These are phyloP conservation scores for Pterostichus madidus DNA, from an alignment of 2,888 invertebrate species.

Conservation along the genomic window DNA sequence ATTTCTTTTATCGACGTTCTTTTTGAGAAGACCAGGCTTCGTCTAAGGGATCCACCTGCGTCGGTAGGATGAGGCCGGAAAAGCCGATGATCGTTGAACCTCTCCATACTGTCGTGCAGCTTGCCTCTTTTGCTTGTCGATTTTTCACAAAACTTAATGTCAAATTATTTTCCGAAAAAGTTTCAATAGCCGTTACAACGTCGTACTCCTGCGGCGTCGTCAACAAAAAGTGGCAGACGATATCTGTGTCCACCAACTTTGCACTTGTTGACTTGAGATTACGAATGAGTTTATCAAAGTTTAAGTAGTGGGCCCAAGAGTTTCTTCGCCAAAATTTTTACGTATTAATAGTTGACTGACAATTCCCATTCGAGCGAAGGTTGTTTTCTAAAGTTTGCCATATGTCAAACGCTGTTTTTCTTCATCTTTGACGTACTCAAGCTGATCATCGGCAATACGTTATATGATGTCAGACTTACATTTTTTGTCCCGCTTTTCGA, in stretches of 20 bases:
- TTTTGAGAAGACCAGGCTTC: too few relatives aligned
- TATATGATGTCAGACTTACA: slow-evolving; percentile 70
- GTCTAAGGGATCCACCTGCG: too few relatives aligned
- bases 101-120: too few relatives aligned
- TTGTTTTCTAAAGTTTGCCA: slow-evolving; percentile 70
- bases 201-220: slow-evolving; percentile 69
- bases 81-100: too few relatives aligned
- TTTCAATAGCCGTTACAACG: slow-evolving; percentile 70
- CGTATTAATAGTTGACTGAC: slow-evolving; percentile 69
- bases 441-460: slow-evolving; percentile 59
- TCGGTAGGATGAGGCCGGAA: too few relatives aligned
- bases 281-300: slow-evolving; percentile 70
- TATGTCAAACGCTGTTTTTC: slow-evolving; percentile 69
- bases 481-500: slow-evolving; percentile 67
- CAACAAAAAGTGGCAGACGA: slow-evolving; percentile 69
- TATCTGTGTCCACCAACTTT: slow-evolving; percentile 67
- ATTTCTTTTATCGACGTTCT: too few relatives aligned
- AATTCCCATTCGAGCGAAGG: slow-evolving; percentile 70
- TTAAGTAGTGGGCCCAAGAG: slow-evolving; percentile 69
- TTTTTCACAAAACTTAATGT: slow-evolving; percentile 69
- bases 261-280: slow-evolving; percentile 69
- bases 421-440: slow-evolving; percentile 71
- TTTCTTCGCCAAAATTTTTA: slow-evolving; percentile 51
- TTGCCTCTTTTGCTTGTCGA: slow-evolving; percentile 63
- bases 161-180: slow-evolving; percentile 57